phyloP scores from a whole-genome alignment of 2,113 vertebrate species.

The Melanostigma gelatinosum region DNA sequence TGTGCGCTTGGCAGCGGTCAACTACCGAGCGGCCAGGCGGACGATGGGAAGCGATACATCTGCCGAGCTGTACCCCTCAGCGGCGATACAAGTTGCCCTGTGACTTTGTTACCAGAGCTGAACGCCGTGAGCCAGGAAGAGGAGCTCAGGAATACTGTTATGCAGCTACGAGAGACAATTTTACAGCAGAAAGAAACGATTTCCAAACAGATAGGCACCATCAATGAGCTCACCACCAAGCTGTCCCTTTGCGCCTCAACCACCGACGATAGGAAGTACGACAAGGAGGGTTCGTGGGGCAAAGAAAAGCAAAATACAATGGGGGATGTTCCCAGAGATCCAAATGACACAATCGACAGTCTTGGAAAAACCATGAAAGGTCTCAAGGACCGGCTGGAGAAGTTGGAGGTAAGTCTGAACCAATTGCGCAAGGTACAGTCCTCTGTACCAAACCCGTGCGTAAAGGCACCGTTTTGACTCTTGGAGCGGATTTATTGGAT shows the following conservation, averaged over 20 bases:
- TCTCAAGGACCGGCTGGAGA: constrained; percentile 94
- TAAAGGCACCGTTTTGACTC: constrained; percentile 42
- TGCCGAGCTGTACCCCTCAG: constrained; percentile 90
- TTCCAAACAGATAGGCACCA: constrained; percentile 90
- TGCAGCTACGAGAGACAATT: constrained; percentile 94
- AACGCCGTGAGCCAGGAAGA: constrained; percentile 86
- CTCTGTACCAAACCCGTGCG: constrained; percentile 38
- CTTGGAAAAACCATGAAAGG: constrained; percentile 94
- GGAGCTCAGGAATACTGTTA: constrained; percentile 90
- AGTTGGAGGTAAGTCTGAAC: constrained; percentile 87
- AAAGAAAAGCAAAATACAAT: constrained; percentile 91
- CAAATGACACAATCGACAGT: constrained; percentile 90
- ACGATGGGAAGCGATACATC: constrained; percentile 89
- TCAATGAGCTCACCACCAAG: constrained; percentile 94
- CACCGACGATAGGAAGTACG: constrained; percentile 77
- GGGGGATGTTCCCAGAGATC: constrained; percentile 94
- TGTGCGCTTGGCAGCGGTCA: constrained; percentile 69
- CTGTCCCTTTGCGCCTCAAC: constrained; percentile 89
- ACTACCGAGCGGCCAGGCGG: constrained; percentile 69
- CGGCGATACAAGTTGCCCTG: constrained; percentile 85
- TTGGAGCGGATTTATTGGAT: constrained; percentile 17
- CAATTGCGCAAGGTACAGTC: background rate
- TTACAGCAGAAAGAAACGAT: constrained; percentile 95
- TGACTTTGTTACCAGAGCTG: constrained; percentile 84
- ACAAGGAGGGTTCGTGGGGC: constrained; percentile 78